These are phyloP conservation scores for human (Homo sapiens) DNA, from an alignment of 2,113 vertebrate species.

Conservation along the genomic window DNA sequence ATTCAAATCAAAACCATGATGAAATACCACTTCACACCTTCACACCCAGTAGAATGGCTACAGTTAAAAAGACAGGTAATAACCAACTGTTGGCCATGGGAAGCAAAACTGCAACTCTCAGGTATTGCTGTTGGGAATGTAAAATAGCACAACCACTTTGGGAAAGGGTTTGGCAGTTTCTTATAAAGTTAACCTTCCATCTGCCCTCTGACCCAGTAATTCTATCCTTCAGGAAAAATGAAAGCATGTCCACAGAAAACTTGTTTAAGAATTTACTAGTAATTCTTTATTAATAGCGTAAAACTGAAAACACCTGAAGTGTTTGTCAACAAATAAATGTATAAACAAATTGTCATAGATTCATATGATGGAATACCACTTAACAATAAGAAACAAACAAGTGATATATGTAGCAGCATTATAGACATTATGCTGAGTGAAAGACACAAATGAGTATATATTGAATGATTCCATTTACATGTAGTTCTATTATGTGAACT, in stretches of 20 bases:
- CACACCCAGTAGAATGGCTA: background rate
- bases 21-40: background rate
- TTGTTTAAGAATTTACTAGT: background rate
- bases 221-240: conserved; percentile 9
- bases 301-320: conserved; percentile 13
- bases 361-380: background rate
- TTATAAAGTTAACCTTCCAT: background rate
- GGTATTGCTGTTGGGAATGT: background rate
- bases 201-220: background rate
- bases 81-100: background rate
- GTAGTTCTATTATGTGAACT: background rate
- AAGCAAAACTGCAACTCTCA: background rate
- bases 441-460: background rate
- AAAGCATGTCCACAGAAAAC: background rate
- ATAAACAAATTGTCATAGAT: background rate
- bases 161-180: background rate
- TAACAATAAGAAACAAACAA: background rate
- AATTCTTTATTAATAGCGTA: background rate
- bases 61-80: background rate
- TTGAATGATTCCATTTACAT: background rate
- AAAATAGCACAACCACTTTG: background rate
- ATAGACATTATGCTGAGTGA: background rate
- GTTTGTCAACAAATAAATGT: background rate
- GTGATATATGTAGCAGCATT: background rate
- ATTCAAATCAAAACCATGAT: background rate